Base-by-base conservation (phyloP, 2,113 vertebrate genomes). In the Odocoileus virginianus region DNA sequence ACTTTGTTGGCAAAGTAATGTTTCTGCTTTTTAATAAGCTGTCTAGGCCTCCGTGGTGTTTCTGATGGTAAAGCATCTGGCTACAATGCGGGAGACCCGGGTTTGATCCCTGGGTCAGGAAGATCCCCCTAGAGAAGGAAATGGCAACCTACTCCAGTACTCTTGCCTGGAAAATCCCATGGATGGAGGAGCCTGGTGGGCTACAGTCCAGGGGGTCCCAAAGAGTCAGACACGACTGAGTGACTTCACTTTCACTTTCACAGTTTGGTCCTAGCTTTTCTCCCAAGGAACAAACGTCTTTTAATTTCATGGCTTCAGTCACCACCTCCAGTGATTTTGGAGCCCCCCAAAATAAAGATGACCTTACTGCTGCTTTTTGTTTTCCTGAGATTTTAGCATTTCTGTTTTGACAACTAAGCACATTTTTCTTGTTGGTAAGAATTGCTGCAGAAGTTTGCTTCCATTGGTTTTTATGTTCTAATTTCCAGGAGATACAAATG, bases 41-140 rank as follows among this genome's bases (percentile, higher is more conserved):
- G 64, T 36, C 64, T 67, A 21, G 64, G 64, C 64, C n/a, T 3
- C 64, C 64, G 17, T 71, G 64, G 17, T 36, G n/a, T 71, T 71
- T 36, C n/a, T 21, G 8, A 67, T 4, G 4, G 16, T 36, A 21
- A 67, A 67, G 16, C 16, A 0, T 36, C 64, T 19, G 33, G 16
- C 64, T 67, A 33, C 17, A 10, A 36, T 67, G 64, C 0, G 1
- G 64, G 4, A 67, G 16, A 67, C 33, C 61, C 0, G 0, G 64
- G 30, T 36, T 67, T 67, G 64, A 67, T 19, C 33, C 33, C 64
- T 67, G 33, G 64, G 8, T 71, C n/a, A 36, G n/a, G 17, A 36
- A 71, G n/a, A 5, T 36, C 17, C n/a, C 33, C 64, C 16, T 71
- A 17, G 64, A 71, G n/a, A 5, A 36, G 17, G n/a, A 21, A 71